Evolutionary conservation across 2,888 invertebrate genomes (phyloP).

Genomic region (Pecten maximus): DNA sequence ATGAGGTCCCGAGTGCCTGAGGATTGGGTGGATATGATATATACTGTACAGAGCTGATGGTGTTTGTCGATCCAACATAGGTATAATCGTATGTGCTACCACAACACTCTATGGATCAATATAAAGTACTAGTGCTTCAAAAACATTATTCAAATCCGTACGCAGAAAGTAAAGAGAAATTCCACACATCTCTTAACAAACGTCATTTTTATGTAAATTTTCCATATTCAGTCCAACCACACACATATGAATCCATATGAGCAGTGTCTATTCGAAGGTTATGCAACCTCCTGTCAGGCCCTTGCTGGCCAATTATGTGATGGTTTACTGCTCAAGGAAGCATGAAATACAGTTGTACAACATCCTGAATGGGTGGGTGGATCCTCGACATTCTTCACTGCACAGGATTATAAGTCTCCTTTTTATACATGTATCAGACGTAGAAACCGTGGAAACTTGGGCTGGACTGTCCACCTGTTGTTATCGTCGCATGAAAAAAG

Average conservation of each 20-base stretch:
- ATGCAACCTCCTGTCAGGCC: not conserved
- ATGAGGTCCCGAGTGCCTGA: not conserved
- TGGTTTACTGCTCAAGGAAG: constrained; percentile 14
- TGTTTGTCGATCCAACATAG: not conserved
- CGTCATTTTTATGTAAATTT: constrained; percentile 31
- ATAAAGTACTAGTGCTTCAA: not conserved
- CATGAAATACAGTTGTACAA: not conserved
- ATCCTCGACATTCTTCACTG: not conserved
- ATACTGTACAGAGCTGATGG: not conserved
- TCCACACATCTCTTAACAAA: not conserved
- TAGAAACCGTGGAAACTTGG: not conserved
- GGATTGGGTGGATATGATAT: not conserved
- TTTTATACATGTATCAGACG: not conserved
- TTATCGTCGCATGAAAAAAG: not conserved
- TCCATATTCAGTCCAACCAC: not conserved
- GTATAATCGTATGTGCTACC: not conserved
- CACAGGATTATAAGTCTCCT: not conserved
- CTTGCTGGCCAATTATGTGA: not conserved
- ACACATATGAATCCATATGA: not conserved
- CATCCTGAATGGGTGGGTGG: not conserved
- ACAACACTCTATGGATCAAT: not conserved
- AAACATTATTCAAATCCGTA: constrained; percentile 24
- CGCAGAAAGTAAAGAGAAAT: constrained; percentile 14
- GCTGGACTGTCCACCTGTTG: not conserved
- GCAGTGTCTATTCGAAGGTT: not conserved